Evolutionary conservation across 2,797 vertebrate species (phyloP), one percentile per base, ranked within the genome.

Genomic region (Florisuga fusca): DNA sequence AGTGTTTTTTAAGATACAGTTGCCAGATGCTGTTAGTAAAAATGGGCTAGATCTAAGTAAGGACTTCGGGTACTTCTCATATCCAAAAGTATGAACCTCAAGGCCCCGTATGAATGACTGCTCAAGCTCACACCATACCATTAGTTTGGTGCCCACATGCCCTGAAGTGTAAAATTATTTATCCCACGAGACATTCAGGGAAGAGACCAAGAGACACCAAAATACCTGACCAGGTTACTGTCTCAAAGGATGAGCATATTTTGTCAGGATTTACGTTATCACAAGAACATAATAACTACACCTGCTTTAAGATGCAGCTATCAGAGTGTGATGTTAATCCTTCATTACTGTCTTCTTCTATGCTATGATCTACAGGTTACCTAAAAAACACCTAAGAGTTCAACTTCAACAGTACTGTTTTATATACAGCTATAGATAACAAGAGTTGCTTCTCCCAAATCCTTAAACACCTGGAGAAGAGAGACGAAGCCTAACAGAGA

Each of bases 31-130:
- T 45, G 26, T 79, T 88, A 86, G 29, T 34, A 88, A 94, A 85
- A 90, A 86, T 10, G 69, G 74, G 90, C 77, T 95, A 94, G 91
- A 95, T 96, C 80, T 84, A 95, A 95, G 59, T 53, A 95, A 95
- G 93, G 94, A 95, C 95, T 96, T 94, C 88, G 93, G 79, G 88
- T 41, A 75, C 54, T 91, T 92, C 18, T 19, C 36, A 31, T 6
- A 8, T 72, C 38, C 59, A 45, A 26, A 78, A 48, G 15, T 20
- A 87, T 17, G 10, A 92, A 33, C 11, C 13, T 31, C 41, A 74
- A 92, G 71, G 45, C 26, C 72, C 57, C 2, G 1, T 9, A 38
- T 48, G 38, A 54, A 63, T 18, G 22, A 21, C 27, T 48, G 46
- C 27, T 86, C 16, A 50, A 45, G 14, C 29, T 80, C n/a, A 12